Base-by-base conservation (phyloP, 2,888 invertebrate genomes). In the Meteorus colon region DNA sequence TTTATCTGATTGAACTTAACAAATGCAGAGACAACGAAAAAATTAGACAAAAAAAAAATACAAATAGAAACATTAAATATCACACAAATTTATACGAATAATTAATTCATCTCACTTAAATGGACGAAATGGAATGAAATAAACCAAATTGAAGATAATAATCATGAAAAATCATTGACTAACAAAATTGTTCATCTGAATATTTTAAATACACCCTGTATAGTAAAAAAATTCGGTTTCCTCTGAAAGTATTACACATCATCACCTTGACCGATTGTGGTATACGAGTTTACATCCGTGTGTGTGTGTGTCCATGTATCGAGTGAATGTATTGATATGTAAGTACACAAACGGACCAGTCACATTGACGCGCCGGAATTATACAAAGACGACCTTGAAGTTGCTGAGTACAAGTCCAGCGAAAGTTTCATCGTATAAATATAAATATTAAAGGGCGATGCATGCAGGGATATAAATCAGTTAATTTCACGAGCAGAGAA, bases 191-290 rank as follows among this genome's bases (percentile, higher is more conserved):
- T 41, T 41, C 12, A 12, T 4, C 12, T 1, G 8, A 41, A 41
- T 12, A 41, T 8, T 12, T 41, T 41, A 2, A 1, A 6, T 41
- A 41, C 41, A 12, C 12, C 41, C 8, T 41, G 41, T 12, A 12
- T 1, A 41, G 2, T 41, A 2, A 10, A 2, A 34, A 41, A 41
- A 41, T 41, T 31, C 27, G 16, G 29, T 48, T 24, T 29, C 14
- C 51, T 29, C 8, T 51, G 45, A 62, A 68, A 60, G 68, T 55
- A 74, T 68, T 62, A 62, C 68, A 63, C 66, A 74, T 37, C 45
- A 45, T 74, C 34, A 74, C 74, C 74, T 74, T 74, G 74, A 74
- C 74, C 69, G 68, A 74, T 55, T 74, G 45, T 66, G 24, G 24
- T 48, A 67, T 29, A 66, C 59, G 34, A 16, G 48, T 48, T n/a